phyloP scores from a whole-genome alignment of 2,113 vertebrate species.

The Heterochromis multidens region DNA sequence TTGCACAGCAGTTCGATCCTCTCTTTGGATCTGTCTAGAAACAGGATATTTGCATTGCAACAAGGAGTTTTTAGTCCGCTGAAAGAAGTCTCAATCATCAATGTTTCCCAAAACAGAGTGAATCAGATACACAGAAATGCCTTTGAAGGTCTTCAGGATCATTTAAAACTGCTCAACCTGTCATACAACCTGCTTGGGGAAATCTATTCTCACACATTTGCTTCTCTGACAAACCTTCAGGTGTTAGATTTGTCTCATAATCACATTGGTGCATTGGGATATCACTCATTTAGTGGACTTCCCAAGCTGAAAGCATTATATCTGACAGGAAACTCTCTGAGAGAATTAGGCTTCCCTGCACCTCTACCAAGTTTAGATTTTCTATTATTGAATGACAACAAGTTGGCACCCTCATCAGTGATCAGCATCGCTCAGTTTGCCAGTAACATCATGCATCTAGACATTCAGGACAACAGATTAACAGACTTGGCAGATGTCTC shows the following conservation, averaged over 20 bases:
- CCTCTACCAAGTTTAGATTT: conserved; percentile 53
- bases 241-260: conserved; percentile 83
- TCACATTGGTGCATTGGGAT: conserved; percentile 79
- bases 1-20: conserved; percentile 73
- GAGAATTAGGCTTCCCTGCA: conserved; percentile 55
- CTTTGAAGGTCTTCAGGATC: conserved; percentile 78
- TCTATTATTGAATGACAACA: conserved; percentile 77
- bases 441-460: conserved; percentile 40
- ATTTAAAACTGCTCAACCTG: conserved; percentile 78
- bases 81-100: conserved; percentile 63
- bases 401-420: conserved; percentile 23
- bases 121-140: conserved; percentile 77
- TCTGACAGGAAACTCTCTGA: conserved; percentile 83
- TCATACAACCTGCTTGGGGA: conserved; percentile 85
- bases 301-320: conserved; percentile 62
- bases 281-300: conserved; percentile 72
- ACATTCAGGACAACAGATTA: conserved; percentile 79
- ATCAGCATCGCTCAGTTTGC: neutral
- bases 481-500: conserved; percentile 67
- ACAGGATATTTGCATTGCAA: conserved; percentile 79
- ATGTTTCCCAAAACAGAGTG: conserved; percentile 79
- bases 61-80: conserved; percentile 73
- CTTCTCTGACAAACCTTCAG: conserved; percentile 64
- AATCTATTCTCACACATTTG: conserved; percentile 76
- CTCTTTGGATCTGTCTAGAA: conserved; percentile 76